Evolutionary conservation across 2,113 vertebrate genomes (phyloP), one percentile per base, ranked within the genome.

Genomic region (Fulica atra): DNA sequence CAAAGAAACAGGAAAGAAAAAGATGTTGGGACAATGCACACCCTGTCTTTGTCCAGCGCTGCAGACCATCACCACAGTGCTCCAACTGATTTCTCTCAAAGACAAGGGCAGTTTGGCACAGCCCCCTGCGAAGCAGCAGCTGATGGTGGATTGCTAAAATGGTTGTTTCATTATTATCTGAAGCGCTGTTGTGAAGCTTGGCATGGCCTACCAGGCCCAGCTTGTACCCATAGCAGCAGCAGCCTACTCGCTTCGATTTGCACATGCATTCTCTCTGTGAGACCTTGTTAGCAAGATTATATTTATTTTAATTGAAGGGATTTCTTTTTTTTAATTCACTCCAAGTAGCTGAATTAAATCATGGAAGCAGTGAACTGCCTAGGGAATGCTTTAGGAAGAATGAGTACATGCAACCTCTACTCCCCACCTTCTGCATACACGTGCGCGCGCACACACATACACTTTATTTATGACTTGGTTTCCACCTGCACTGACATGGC

Each of bases 401-500:
- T 26, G 81, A 50, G 16, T n/a, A 38, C 11, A 48, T 51, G 12
- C 6, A 56, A 50, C 46, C 46, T 33, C 50, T 16, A 11, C 9
- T 48, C 29, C 29, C 14, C 46, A 82, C 12, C 10, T 18, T 35
- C 60, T 38, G 19, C 0, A 0, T 13, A 38, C 23, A 66, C 64
- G 61, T 0, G 0, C 25, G 35, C 14, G 0, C 1, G 3, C 9
- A 3, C 5, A 42, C 21, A 33, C 14, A 54, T 11, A 10, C 1
- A 6, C 28, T 88, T 95, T 97, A 96, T 98, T 99, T 98, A 98
- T 35, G 85, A 96, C 81, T 97, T 66, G 66, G 93, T 97, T 98
- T 98, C 98, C 98, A 99, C 98, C 98, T 99, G 98, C 83, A 88
- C 97, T 98, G 97, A 98, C 97, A 98, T 38, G 94, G 98, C 95